Base-by-base conservation (phyloP, 2,888 invertebrate species). In the Zygothrica quintamaculata region DNA sequence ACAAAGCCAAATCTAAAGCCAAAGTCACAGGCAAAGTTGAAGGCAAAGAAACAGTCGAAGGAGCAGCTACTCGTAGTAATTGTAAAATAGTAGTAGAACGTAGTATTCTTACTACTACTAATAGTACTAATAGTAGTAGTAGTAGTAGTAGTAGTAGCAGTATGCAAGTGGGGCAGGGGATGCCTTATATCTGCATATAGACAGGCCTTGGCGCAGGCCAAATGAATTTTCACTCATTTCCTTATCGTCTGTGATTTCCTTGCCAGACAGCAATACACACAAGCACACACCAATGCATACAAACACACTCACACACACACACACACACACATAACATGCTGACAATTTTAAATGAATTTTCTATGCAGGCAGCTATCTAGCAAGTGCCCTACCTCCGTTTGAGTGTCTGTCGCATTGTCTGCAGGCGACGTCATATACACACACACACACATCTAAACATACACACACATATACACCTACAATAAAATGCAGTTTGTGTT, bases 241-340 rank as follows among this genome's bases (percentile, higher is more conserved):
- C 87, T 87, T 88, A 88, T 88, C 88, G 87, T 87, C 88, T 87
- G 88, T 87, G 88, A 87, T 87, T 87, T 87, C 88, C 87, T 88
- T 78, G 79, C 87, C 81, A 87, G 84, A 82, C 87, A 64, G 48
- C 61, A 44, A 33, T 36, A 55, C 39, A 56, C 50, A 43, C 34
- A 52, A n/a, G 53, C 36, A 43, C 37, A 60, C 13, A 42, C 13
- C 42, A 7, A 47, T 13, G 34, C 12, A 43, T 25, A 53, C 18
- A 33, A 72, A 72, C 60, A 71, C 73, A 33, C 18, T n/a, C 11
- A 12, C 13, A 39, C 12, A 33, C 53, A 51, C 11, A 58, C 42
- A 56, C 34, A 37, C 56, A 44, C 34, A 33, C 33, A 47, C 40
- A 50, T 46, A 58, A 71, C 66, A 75, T 59, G 66, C 73, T 75